These are phyloP conservation scores for Epizoanthus scotinus DNA, from an alignment of 92 coral and sea anemone species.

Conservation along the genomic window DNA sequence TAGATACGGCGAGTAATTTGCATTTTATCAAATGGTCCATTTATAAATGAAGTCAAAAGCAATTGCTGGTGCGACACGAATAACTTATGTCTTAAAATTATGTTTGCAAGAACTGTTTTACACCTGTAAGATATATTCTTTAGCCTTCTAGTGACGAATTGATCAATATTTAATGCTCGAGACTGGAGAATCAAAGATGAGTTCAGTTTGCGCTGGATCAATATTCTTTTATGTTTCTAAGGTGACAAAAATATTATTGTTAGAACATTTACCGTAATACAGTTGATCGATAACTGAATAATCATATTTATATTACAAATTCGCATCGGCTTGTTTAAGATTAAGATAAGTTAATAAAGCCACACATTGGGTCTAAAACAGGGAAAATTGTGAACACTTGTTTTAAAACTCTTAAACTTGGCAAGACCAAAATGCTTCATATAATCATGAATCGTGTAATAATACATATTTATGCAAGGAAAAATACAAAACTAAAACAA, in stretches of 20 bases:
- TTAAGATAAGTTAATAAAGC: neutral
- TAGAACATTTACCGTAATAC: neutral
- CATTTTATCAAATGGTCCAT: slow-evolving; percentile 21
- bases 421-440: no score
- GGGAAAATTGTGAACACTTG: no score
- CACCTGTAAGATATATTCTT: neutral
- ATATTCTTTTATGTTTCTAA: neutral
- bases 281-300: neutral
- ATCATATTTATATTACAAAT: neutral
- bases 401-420: no score
- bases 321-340: neutral
- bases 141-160: neutral
- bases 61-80: neutral
- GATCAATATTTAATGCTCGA: neutral
- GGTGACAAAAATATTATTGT: neutral
- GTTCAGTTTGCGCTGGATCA: neutral
- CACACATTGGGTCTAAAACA: neutral
- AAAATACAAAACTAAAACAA: neutral
- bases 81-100: neutral
- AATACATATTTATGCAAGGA: neutral
- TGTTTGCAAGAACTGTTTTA: neutral
- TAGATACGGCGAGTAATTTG: slow-evolving; percentile 10
- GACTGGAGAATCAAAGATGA: neutral
- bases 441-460: no score
- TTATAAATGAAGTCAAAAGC: neutral